Evolutionary conservation across 2,797 vertebrate genomes (phyloP).

Genomic region (Gila robusta): DNA sequence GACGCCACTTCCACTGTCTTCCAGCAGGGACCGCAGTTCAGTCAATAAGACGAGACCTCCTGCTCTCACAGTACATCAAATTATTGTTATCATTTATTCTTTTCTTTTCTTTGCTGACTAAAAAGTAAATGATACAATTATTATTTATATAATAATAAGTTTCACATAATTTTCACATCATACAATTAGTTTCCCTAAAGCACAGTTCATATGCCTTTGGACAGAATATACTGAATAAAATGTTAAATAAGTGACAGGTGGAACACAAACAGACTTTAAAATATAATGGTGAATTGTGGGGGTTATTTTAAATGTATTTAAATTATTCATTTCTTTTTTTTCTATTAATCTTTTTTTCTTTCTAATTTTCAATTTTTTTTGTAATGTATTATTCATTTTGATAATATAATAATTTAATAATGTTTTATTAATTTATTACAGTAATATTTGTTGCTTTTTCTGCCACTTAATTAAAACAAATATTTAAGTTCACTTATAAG

Average conservation of each 20-base stretch:
- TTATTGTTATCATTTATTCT: neutral
- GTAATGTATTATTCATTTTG: neutral
- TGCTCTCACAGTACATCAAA: neutral
- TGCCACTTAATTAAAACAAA: neutral
- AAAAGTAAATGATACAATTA: neutral
- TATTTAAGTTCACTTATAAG: neutral
- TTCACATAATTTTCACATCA: neutral
- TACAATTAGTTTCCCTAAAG: neutral
- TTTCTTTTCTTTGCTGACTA: neutral
- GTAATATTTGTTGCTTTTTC: neutral
- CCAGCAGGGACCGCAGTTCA: slow-evolving; percentile 66
- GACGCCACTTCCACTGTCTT: slow-evolving; percentile 68
- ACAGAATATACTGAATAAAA: neutral
- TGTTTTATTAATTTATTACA: neutral
- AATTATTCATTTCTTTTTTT: neutral
- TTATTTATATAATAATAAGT: neutral
- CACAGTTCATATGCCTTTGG: neutral
- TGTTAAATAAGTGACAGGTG: neutral
- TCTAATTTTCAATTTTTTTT: neutral
- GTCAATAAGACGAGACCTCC: slow-evolving; percentile 42
- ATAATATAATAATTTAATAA: neutral
- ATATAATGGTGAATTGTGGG: neutral
- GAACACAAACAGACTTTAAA: neutral
- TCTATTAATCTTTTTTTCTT: neutral
- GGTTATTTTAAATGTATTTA: neutral